Conservation (phyloP, 2,113 vertebrate genomes). For the Pterocles burchelli region DNA sequence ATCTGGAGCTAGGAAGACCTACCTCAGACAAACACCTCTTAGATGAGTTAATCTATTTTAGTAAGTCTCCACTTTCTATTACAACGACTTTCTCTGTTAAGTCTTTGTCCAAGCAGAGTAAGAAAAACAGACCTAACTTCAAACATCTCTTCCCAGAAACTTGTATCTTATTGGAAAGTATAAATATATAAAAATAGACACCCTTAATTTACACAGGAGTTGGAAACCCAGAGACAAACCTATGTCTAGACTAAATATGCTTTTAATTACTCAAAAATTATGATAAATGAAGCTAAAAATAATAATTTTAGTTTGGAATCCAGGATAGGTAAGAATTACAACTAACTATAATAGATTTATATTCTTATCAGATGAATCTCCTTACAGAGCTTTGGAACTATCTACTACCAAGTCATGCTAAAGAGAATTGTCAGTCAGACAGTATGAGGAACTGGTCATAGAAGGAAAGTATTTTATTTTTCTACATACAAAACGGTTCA, state of each 20-base stretch:
- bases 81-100: background rate
- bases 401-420: accelerated
- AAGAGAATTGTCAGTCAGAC: background rate
- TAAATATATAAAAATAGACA: background rate
- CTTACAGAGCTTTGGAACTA: background rate
- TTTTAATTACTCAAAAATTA: background rate
- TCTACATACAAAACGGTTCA: background rate
- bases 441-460: background rate
- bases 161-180: background rate
- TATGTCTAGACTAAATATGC: background rate
- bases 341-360: background rate
- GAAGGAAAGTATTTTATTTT: background rate
- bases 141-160: background rate
- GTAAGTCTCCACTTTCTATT: background rate
- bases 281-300: background rate
- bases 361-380: background rate
- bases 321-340: background rate
- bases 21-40: background rate
- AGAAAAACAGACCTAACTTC: background rate
- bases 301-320: background rate
- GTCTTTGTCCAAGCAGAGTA: background rate
- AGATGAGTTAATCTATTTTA: background rate
- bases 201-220: background rate
- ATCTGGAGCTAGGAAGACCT: background rate
- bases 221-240: accelerated